Percentiles rank a stretch among this genome's conserved stretches.
These are phyloP conservation scores for Huso huso DNA, from an alignment of 2,797 vertebrate species.

Conservation along the genomic window DNA sequence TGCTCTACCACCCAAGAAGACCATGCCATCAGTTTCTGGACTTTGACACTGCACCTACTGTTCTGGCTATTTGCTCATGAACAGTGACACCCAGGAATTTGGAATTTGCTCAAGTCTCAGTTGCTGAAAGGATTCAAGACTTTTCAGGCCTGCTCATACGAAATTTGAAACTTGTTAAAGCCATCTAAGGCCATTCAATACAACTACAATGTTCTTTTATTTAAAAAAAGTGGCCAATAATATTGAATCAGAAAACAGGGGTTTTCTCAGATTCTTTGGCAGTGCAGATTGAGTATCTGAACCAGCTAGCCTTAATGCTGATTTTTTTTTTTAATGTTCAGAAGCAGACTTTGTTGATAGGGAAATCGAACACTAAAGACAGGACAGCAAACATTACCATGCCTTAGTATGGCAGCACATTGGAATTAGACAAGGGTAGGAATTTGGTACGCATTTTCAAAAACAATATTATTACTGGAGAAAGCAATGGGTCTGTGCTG, in stretches of 20 bases:
- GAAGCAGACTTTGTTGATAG: background rate
- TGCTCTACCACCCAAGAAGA: background rate
- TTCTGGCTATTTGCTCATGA: background rate
- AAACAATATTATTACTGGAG: background rate
- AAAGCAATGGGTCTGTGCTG: background rate
- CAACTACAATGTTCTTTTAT: background rate
- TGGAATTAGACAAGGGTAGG: background rate
- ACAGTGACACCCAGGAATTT: background rate
- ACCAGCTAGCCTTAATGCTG: background rate
- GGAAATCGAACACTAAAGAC: background rate
- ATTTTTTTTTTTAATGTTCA: background rate
- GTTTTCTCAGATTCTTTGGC: background rate
- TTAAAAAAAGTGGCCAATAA: background rate
- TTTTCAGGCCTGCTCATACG: background rate
- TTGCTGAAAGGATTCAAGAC: background rate
- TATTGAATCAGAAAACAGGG: background rate
- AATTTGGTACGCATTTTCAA: background rate
- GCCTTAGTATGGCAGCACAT: background rate
- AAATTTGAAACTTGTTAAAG: conserved; percentile 2
- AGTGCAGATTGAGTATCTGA: background rate
- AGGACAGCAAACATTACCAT: background rate
- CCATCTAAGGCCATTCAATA: background rate
- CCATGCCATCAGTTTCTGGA: background rate
- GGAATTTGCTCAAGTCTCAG: conserved; percentile 1
- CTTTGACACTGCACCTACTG: background rate